These are phyloP conservation scores for Acrobasis repandana DNA, from an alignment of 2,888 invertebrate species.

Conservation along the genomic window DNA sequence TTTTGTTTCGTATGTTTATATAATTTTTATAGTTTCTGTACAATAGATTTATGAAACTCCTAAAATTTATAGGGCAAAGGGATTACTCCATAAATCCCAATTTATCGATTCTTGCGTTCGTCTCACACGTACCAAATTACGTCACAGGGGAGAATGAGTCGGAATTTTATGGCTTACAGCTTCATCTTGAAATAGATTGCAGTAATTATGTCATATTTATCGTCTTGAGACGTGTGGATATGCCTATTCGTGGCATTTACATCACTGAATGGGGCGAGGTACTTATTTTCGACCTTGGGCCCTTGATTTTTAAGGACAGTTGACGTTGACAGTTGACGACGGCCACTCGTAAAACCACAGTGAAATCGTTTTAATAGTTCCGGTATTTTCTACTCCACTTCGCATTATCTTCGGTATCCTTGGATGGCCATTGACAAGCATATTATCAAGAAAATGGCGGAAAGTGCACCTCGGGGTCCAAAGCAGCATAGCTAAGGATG, in stretches of 20 bases:
- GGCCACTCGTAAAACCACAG: no score
- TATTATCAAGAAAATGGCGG: no score
- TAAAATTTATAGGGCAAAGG: constrained; percentile 3
- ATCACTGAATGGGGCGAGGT: constrained; percentile 12
- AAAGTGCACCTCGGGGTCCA: no score
- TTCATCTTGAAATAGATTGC: constrained; percentile 12
- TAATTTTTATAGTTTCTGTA: no score
- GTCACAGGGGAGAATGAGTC: neutral
- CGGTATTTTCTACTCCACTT: no score
- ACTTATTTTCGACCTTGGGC: constrained; percentile 13
- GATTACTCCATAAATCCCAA: constrained; percentile 7
- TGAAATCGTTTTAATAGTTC: no score
- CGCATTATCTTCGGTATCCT: no score
- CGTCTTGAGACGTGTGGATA: neutral
- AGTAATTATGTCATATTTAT: constrained; percentile 15
- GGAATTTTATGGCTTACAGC: neutral
- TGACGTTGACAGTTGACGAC: no score
- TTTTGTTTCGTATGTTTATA: no score
- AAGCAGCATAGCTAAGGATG: no score
- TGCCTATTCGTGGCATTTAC: constrained; percentile 13
- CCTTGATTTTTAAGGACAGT: constrained; percentile 35
- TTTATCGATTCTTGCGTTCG: constrained; percentile 1
- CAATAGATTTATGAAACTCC: no score
- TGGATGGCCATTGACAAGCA: no score
- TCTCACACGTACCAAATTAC: neutral